phyloP scores from a whole-genome alignment of 2,888 invertebrate species.

The Formica aserva region DNA sequence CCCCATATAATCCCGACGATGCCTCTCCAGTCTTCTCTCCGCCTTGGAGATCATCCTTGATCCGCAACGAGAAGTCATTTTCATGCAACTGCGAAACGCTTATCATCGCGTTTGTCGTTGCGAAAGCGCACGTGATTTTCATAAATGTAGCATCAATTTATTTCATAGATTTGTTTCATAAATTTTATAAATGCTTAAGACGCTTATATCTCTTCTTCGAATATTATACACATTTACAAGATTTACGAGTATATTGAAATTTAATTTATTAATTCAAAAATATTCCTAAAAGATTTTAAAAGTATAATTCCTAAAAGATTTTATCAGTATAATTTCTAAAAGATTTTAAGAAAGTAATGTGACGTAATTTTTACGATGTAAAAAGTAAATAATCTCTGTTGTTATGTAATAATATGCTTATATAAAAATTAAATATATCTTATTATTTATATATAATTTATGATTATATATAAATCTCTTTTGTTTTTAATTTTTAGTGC shows the following conservation, averaged over 20 bases:
- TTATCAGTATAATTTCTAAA: too few relatives aligned
- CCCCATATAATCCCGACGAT: conserved; percentile 85
- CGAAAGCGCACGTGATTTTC: conserved; percentile 31
- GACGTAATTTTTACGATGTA: neutral
- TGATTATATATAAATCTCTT: neutral
- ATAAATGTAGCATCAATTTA: conserved; percentile 55
- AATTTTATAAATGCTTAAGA: neutral
- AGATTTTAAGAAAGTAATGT: neutral
- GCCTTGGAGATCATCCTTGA: conserved; percentile 78
- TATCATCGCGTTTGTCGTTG: conserved; percentile 68
- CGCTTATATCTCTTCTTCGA: neutral
- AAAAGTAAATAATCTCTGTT: neutral
- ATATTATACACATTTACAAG: neutral
- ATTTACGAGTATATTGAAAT: neutral
- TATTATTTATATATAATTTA: neutral
- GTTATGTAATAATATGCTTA: neutral
- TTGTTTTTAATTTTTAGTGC: too few relatives aligned
- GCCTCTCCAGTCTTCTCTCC: conserved; percentile 81
- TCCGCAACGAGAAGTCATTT: conserved; percentile 69
- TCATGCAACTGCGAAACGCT: conserved; percentile 44
- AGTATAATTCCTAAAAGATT: neutral
- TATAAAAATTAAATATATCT: neutral
- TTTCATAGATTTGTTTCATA: neutral
- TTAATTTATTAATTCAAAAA: neutral
- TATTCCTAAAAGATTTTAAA: neutral